A percentile compares a stretch with the other conserved stretches of the same genome.
These are phyloP conservation scores for Euwallacea similis DNA, from an alignment of 1,140 invertebrate species.

Conservation along the genomic window DNA sequence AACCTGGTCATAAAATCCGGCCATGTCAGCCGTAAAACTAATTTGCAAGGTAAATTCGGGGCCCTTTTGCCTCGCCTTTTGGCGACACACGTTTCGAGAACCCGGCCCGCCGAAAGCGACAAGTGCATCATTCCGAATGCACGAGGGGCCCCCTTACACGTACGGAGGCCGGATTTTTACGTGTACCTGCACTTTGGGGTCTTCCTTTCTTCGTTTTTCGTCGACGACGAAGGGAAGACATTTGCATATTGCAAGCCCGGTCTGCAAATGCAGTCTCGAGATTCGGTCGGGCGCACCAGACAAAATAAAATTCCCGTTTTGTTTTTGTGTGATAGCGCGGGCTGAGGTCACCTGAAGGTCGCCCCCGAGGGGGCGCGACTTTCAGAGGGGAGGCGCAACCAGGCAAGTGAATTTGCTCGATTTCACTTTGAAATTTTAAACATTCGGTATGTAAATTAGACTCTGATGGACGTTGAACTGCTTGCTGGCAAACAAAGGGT, in stretches of 20 bases:
- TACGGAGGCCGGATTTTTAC: constrained; percentile 17
- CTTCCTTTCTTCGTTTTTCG: constrained; percentile 20
- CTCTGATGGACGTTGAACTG: too few relatives aligned
- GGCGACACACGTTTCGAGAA: constrained; percentile 1
- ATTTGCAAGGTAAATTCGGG: not conserved
- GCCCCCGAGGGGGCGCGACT: not conserved
- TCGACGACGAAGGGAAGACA: constrained; percentile 16
- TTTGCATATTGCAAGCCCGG: constrained; percentile 22
- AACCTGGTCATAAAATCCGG: not conserved
- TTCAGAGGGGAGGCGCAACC: not conserved
- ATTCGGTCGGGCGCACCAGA: constrained; percentile 18
- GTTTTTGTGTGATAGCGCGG: constrained; percentile 3
- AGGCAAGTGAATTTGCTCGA: constrained; percentile 11
- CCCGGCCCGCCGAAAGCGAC: not conserved
- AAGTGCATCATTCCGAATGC: constrained; percentile 21
- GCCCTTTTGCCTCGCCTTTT: not conserved
- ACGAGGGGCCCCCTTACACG: constrained; percentile 9
- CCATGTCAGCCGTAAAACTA: constrained; percentile 1
- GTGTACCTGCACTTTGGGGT: constrained; percentile 25
- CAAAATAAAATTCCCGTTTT: constrained; percentile 29
- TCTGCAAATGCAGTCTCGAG: constrained; percentile 11
- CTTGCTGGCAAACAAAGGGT: too few relatives aligned
- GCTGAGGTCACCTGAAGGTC: too few relatives aligned
- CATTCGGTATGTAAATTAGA: too few relatives aligned
- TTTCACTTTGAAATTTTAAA: not conserved